Percentiles rank a stretch among this genome's conserved stretches.
These are phyloP conservation scores for Gonocerus acuteangulatus DNA, from an alignment of 2,888 invertebrate species.

Conservation along the genomic window DNA sequence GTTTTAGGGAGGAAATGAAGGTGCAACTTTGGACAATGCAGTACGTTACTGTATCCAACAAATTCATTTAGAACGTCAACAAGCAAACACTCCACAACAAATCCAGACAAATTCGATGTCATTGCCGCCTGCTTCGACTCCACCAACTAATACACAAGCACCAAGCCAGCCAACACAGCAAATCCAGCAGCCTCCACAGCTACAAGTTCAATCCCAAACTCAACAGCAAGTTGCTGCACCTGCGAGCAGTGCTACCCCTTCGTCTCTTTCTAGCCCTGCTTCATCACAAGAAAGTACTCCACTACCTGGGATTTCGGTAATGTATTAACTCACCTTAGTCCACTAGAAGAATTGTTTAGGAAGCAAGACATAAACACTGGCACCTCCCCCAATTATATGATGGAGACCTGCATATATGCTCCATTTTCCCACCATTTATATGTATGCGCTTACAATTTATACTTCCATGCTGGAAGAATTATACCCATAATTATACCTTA, in stretches of 20 bases:
- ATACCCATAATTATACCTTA: no score
- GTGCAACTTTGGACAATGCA: slow-evolving; percentile 1
- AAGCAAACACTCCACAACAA: background rate
- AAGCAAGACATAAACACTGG: no score
- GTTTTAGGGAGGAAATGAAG: background rate
- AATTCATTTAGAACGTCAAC: slow-evolving; percentile 1
- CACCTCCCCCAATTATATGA: no score
- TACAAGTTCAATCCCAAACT: background rate
- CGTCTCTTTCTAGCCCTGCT: slow-evolving; percentile 1
- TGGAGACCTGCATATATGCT: no score
- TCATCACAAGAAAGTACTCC: slow-evolving; percentile 13
- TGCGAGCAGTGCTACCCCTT: background rate
- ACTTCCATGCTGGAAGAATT: no score
- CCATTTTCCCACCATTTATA: no score
- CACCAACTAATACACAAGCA: background rate
- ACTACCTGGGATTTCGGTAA: background rate
- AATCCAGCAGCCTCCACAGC: background rate
- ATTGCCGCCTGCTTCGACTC: background rate
- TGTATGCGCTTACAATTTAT: no score
- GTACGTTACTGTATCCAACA: slow-evolving; percentile 22
- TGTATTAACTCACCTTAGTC: no score
- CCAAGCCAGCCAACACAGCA: background rate
- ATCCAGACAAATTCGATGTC: background rate
- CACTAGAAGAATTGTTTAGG: no score
- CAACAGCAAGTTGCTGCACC: background rate